Conservation (phyloP, 2,888 invertebrate genomes). For the Hartigia nigra region DNA sequence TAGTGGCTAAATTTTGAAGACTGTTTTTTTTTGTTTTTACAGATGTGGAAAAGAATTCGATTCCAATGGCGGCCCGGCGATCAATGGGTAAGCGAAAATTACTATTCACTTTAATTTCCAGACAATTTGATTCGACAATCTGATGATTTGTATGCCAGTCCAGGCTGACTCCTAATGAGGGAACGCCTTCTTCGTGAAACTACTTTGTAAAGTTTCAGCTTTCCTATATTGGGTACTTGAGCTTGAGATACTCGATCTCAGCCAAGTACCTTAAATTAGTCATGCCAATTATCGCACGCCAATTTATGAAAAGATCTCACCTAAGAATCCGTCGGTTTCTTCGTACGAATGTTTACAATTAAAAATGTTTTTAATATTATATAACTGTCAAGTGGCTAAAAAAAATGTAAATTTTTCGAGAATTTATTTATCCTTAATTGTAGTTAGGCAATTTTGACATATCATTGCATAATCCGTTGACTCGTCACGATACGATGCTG, state of each 20-base stretch:
- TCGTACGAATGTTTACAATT: neutral
- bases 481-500: conserved; percentile 38
- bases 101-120: conserved; percentile 23
- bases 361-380: neutral
- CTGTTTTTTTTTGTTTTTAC: conserved; percentile 34
- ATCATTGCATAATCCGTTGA: conserved; percentile 18
- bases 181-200: neutral
- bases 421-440: neutral
- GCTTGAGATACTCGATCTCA: neutral
- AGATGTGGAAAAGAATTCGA: conserved; percentile 42
- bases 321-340: neutral
- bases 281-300: neutral
- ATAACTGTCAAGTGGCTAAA: too few species aligned
- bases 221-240: neutral
- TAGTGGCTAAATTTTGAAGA: too few species aligned
- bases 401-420: neutral
- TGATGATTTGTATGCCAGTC: conserved; percentile 12
- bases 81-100: conserved; percentile 52
- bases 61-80: conserved; percentile 46
- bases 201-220: neutral
- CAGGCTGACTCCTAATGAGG: neutral
- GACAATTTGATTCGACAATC: conserved; percentile 7
- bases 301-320: neutral
- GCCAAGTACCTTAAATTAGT: neutral
- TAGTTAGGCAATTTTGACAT: neutral